Evolutionary conservation across 2,113 vertebrate genomes (phyloP).

Genomic region (Trichomycterus rosablanca): DNA sequence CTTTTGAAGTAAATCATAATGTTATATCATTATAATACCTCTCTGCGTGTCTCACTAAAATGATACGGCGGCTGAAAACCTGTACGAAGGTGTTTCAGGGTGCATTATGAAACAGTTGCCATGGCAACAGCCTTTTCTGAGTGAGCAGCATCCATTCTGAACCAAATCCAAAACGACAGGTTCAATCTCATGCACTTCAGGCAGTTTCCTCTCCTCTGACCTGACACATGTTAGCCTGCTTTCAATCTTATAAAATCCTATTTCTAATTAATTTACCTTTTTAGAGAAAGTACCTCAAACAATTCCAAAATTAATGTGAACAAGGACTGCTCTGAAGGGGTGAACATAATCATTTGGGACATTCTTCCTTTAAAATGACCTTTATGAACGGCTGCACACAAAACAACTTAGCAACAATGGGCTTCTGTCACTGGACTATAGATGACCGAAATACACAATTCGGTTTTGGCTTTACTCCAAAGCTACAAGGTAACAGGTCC

Average conservation of each 20-base stretch:
- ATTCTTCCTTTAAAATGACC: no score
- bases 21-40: conserved; percentile 8
- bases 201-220: conserved; percentile 19
- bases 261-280: no score
- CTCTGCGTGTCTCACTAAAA: conserved; percentile 3
- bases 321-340: no score
- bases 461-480: no score
- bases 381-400: no score
- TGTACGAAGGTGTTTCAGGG: conserved; percentile 37
- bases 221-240: conserved; percentile 4
- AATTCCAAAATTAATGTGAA: no score
- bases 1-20: background rate
- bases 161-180: conserved; percentile 39
- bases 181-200: conserved; percentile 26
- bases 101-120: conserved; percentile 42
- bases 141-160: conserved; percentile 28
- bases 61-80: conserved; percentile 27
- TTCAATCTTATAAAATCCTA: background rate
- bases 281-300: no score
- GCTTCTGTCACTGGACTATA: no score
- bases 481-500: no score
- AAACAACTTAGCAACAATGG: no score
- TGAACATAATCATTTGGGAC: no score
- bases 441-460: no score
- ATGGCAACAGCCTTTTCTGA: conserved; percentile 31